Conservation (phyloP, 2,888 invertebrate genomes). For the Pyrrhosoma nymphula region DNA sequence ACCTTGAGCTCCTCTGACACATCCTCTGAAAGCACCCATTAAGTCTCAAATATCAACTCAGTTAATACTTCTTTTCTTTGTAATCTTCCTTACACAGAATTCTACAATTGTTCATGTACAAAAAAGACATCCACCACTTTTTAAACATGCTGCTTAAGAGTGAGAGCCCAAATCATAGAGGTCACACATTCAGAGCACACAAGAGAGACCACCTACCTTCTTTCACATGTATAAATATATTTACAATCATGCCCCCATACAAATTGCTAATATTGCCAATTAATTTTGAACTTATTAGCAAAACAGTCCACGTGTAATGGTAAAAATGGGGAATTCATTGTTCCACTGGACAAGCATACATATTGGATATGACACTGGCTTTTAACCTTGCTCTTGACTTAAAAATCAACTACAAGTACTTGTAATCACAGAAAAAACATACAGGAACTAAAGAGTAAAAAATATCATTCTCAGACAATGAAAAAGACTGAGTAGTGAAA, state of each 20-base stretch:
- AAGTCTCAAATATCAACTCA: constrained; percentile 31
- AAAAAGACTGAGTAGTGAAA: constrained; percentile 31
- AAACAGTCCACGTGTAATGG: constrained; percentile 56
- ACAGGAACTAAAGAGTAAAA: constrained; percentile 66
- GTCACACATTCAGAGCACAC: constrained; percentile 65
- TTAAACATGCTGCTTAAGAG: constrained; percentile 35
- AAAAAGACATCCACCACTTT: constrained; percentile 44
- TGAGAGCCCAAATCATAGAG: constrained; percentile 47
- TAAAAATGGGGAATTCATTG: constrained; percentile 43
- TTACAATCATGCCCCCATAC: constrained; percentile 50
- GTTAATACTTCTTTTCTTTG: constrained; percentile 54
- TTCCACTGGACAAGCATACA: constrained; percentile 63
- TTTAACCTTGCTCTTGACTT: constrained; percentile 44
- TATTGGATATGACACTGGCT: constrained; percentile 59
- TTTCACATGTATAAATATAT: constrained; percentile 65
- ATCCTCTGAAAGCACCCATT: constrained; percentile 63
- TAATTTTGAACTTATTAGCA: constrained; percentile 47
- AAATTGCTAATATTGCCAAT: constrained; percentile 44
- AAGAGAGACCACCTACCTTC: constrained; percentile 58
- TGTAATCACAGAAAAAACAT: constrained; percentile 62
- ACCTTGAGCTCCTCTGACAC: constrained; percentile 60
- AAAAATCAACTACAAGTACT: constrained; percentile 47
- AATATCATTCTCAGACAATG: constrained; percentile 51
- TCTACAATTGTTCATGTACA: constrained; percentile 16
- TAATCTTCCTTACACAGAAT: constrained; percentile 43